A percentile compares a stretch with the other conserved stretches of the same genome.
phyloP scores from a whole-genome alignment of 2,888 invertebrate species.

The Apamea anceps region DNA sequence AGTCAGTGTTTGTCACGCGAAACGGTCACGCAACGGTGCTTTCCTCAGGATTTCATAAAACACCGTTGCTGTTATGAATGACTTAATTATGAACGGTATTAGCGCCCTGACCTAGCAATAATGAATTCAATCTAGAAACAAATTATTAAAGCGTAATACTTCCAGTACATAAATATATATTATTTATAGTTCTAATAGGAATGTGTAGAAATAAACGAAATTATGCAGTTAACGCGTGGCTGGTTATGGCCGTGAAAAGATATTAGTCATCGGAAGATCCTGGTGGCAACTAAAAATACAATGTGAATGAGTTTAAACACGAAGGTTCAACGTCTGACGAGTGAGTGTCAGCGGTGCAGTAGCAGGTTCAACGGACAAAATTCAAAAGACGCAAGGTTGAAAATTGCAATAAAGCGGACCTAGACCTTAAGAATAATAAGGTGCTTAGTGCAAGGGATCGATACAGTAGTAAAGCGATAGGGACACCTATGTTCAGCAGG shows the following conservation, averaged over 20 bases:
- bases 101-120: conserved; percentile 44
- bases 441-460: conserved; percentile 85
- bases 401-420: conserved; percentile 57
- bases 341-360: conserved; percentile 39
- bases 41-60: conserved; percentile 79
- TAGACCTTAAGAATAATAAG: conserved; percentile 71
- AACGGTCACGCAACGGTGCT: conserved; percentile 83
- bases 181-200: conserved; percentile 11
- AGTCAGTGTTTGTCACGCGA: conserved; percentile 82
- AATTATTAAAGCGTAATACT: conserved; percentile 24
- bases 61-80: conserved; percentile 74
- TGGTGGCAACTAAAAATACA: conserved; percentile 59
- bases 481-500: conserved; percentile 82
- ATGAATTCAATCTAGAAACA: conserved; percentile 36
- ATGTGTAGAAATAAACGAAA: conserved; percentile 42
- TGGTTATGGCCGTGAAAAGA: conserved; percentile 52
- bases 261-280: conserved; percentile 63
- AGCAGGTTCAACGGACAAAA: conserved; percentile 52
- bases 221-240: conserved; percentile 52
- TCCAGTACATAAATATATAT: neutral
- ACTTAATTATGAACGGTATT: conserved; percentile 70
- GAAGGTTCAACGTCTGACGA: conserved; percentile 52
- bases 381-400: conserved; percentile 54
- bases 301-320: conserved; percentile 45
- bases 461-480: conserved; percentile 83